A percentile compares a stretch with the other conserved stretches of the same genome.
These are phyloP conservation scores for Whitmania pigra DNA, from an alignment of 1,140 invertebrate genomes.

Conservation along the genomic window DNA sequence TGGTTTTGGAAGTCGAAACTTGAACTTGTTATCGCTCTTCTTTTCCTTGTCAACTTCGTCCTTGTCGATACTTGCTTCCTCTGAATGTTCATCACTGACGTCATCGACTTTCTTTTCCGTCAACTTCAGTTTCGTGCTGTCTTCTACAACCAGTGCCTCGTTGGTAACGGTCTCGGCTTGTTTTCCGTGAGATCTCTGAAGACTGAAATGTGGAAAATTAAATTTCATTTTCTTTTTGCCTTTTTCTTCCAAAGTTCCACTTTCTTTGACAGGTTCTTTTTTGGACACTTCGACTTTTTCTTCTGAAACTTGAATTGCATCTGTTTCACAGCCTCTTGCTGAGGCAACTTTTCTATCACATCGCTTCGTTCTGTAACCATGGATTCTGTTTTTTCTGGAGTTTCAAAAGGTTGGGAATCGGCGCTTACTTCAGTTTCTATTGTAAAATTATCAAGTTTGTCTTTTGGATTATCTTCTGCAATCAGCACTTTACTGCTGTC, in stretches of 20 bases:
- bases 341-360: background rate
- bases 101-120: background rate
- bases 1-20: slow-evolving; percentile 1
- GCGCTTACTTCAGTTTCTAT: background rate
- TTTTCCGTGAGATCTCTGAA: no score
- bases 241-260: background rate
- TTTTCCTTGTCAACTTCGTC: background rate
- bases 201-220: no score
- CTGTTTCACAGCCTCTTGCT: background rate
- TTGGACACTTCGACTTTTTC: background rate
- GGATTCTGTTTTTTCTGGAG: background rate
- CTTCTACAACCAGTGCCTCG: background rate
- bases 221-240: background rate
- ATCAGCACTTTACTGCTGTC: background rate
- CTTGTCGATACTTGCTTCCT: background rate
- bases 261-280: background rate
- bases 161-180: no score
- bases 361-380: background rate
- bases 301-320: background rate
- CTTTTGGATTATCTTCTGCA: background rate
- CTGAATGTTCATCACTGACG: no score
- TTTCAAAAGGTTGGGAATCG: background rate
- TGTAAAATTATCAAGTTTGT: background rate
- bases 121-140: background rate
- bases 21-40: background rate